These are phyloP conservation scores for Drosophila rubida DNA, from an alignment of 2,888 invertebrate species.

Conservation along the genomic window DNA sequence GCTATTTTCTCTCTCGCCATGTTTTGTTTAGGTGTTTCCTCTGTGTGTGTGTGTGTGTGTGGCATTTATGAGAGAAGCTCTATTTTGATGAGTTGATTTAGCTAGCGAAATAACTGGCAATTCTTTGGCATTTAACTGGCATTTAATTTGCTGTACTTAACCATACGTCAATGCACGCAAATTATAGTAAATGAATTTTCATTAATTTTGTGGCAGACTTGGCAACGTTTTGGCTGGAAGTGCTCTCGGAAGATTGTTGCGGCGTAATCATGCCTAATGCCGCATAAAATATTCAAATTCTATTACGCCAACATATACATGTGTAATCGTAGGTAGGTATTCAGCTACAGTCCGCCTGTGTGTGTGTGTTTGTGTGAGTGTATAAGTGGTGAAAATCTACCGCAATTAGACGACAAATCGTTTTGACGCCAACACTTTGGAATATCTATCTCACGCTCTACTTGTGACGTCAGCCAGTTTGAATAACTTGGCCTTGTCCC, in stretches of 20 bases:
- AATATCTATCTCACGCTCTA: slow-evolving; percentile 23
- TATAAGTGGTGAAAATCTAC: slow-evolving; percentile 54
- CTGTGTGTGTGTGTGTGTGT: slow-evolving; percentile 7
- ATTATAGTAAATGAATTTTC: slow-evolving; percentile 33
- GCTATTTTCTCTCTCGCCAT: slow-evolving; percentile 4
- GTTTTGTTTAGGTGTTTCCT: neutral
- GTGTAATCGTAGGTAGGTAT: slow-evolving; percentile 1
- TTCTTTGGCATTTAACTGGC: slow-evolving; percentile 10
- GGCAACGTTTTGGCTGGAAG: slow-evolving; percentile 1
- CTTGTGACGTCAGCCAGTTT: slow-evolving; percentile 41
- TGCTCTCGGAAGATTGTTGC: slow-evolving; percentile 15
- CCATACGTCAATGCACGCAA: slow-evolving; percentile 16
- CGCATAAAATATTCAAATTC: slow-evolving; percentile 59
- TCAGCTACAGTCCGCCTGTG: neutral
- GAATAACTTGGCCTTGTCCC: slow-evolving; percentile 4
- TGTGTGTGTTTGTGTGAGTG: neutral
- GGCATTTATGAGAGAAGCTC: slow-evolving; percentile 46
- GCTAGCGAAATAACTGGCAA: slow-evolving; percentile 10
- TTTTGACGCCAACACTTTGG: slow-evolving; percentile 48
- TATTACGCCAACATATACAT: slow-evolving; percentile 34
- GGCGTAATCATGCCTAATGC: slow-evolving; percentile 46
- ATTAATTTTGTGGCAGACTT: slow-evolving; percentile 30
- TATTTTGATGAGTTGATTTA: slow-evolving; percentile 44
- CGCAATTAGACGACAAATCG: slow-evolving; percentile 65
- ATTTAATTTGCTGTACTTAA: slow-evolving; percentile 17